These are phyloP conservation scores for Dendrocincla fuliginosa DNA, from an alignment of 2,797 vertebrate genomes.

Conservation along the genomic window DNA sequence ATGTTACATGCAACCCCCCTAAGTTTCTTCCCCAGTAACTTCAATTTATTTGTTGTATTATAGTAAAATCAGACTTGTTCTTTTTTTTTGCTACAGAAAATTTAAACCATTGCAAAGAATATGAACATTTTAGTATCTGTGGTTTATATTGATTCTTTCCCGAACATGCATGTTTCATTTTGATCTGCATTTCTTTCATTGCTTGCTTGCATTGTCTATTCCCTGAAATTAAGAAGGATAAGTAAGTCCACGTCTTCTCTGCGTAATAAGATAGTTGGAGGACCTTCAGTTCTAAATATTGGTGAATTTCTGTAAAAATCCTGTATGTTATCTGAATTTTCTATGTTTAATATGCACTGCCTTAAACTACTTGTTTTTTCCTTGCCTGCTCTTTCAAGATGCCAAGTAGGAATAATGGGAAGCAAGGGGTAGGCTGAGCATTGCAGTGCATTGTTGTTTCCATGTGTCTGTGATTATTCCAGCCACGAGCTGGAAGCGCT, in stretches of 20 bases:
- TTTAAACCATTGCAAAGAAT: slow-evolving; percentile 83
- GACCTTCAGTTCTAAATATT: slow-evolving; percentile 12
- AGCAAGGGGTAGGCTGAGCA: slow-evolving; percentile 84
- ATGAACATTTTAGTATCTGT: slow-evolving; percentile 76
- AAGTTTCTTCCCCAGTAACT: slow-evolving; percentile 68
- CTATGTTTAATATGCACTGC: slow-evolving; percentile 77
- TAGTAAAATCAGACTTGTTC: slow-evolving; percentile 1
- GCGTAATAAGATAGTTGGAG: slow-evolving; percentile 42
- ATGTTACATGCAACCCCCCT: slow-evolving; percentile 76
- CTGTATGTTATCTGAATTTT: slow-evolving; percentile 72
- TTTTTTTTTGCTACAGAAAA: slow-evolving; percentile 9
- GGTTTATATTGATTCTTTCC: slow-evolving; percentile 78
- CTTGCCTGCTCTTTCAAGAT: slow-evolving; percentile 85
- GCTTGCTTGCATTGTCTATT: slow-evolving; percentile 82
- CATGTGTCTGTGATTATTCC: slow-evolving; percentile 80
- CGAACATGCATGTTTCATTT: slow-evolving; percentile 80
- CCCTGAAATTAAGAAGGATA: slow-evolving; percentile 68
- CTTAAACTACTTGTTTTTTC: slow-evolving; percentile 81
- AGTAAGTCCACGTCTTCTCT: slow-evolving; percentile 35
- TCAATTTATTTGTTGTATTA: slow-evolving; percentile 50
- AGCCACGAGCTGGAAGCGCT: slow-evolving; percentile 73
- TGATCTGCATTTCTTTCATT: slow-evolving; percentile 71
- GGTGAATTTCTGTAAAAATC: slow-evolving; percentile 45
- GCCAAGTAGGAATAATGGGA: slow-evolving; percentile 86
- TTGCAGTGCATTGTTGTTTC: slow-evolving; percentile 76